Evolutionary conservation across 2,113 vertebrate species (phyloP), one percentile per base, ranked within the genome.

Genomic region (Scomber scombrus): DNA sequence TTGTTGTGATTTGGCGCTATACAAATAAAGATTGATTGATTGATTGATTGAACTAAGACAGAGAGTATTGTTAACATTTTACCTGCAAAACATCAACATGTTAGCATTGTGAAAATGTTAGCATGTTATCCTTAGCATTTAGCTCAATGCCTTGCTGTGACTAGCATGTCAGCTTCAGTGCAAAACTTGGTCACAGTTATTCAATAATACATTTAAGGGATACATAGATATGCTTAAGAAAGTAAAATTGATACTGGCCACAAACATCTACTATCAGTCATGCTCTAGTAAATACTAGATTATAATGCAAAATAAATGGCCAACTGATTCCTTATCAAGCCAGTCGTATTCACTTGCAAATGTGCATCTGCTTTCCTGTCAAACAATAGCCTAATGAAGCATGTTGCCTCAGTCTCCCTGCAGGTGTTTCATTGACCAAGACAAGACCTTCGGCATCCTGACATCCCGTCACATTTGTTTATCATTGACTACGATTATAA

Each of bases 391-490:
- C 79, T 85, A 78, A 85, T 74, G 46, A 84, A 63, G 47, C 71
- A 52, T 54, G 80, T 78, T 83, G 50, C 69, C 58, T 58, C 43
- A 71, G 51, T 77, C 63, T 76, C 63, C 78, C 81, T 62, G 60
- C 56, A 88, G 80, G 75, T 73, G 50, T 69, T 64, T 18, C 71
- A 85, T 21, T 80, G 87, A 84, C 80, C 79, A 81, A 76, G 66
- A 84, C 71, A 55, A 63, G 66, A 80, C 74, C 66, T 78, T 70
- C 21, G 26, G 49, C 83, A 31, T 84, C 47, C 52, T 82, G 87
- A 45, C 83, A 31, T 84, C 47, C 52, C 80, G 87, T 89, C 80
- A 81, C 67, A 85, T 79, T 80, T 84, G 70, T 79, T 91, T 80
- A 75, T 76, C 70, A 62, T 16, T 40, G 77, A 69, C 73, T 80